A percentile compares a stretch with the other conserved stretches of the same genome.
Conservation (phyloP, 2,888 invertebrate genomes). For the Eudasyphora cyanicolor region DNA sequence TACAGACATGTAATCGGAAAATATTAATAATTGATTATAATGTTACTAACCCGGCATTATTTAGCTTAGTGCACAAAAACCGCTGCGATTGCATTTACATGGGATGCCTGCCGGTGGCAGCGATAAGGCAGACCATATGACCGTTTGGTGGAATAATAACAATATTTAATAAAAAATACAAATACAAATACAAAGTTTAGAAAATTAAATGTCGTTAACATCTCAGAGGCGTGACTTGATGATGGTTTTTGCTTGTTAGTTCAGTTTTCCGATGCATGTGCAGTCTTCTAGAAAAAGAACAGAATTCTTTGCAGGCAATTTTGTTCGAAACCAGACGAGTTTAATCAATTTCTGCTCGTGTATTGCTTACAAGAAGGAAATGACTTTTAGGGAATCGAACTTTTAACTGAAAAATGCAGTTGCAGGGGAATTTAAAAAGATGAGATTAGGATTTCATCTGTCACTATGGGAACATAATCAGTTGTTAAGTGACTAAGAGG, state of each 20-base stretch:
- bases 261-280: conserved; percentile 1
- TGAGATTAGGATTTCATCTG: too few relatives aligned
- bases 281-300: not conserved
- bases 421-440: too few relatives aligned
- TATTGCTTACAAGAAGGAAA: too few relatives aligned
- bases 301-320: not conserved
- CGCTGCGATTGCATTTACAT: not conserved
- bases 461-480: too few relatives aligned
- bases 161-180: conserved; percentile 1
- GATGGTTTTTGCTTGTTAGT: not conserved
- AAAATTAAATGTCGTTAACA: not conserved
- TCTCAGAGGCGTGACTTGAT: not conserved
- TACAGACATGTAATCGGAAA: not conserved
- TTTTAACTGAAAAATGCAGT: too few relatives aligned
- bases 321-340: too few relatives aligned
- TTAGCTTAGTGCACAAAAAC: not conserved
- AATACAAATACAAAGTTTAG: conserved; percentile 2
- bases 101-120: too few relatives aligned
- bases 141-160: not conserved
- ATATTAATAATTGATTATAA: conserved; percentile 2
- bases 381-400: too few relatives aligned
- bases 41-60: conserved; percentile 15
- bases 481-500: too few relatives aligned
- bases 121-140: not conserved
- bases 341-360: too few relatives aligned